phyloP scores from a whole-genome alignment of 2,888 invertebrate species.

The Eupithecia tripunctaria region DNA sequence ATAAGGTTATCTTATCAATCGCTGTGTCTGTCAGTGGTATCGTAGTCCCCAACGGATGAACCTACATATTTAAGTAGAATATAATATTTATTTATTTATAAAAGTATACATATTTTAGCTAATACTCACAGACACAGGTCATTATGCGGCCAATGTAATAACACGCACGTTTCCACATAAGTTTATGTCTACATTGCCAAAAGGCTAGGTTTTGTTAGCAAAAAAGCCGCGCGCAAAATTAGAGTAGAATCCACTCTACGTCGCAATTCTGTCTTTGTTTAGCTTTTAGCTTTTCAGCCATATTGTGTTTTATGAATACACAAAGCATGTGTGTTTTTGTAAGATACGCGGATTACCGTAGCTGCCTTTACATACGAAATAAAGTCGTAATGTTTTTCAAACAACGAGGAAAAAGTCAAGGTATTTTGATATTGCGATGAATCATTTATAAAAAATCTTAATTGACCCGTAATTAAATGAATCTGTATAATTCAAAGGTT shows the following conservation, averaged over 20 bases:
- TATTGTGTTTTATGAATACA: constrained; percentile 5
- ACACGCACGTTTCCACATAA: background rate
- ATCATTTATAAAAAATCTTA: background rate
- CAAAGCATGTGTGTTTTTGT: constrained; percentile 8
- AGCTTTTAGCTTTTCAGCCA: constrained; percentile 9
- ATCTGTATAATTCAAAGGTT: background rate
- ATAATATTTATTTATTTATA: too few relatives aligned
- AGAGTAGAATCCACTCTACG: background rate
- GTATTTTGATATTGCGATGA: background rate
- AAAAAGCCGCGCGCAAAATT: background rate
- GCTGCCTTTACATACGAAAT: background rate
- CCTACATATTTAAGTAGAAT: too few relatives aligned
- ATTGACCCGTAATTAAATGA: background rate
- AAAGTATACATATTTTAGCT: too few relatives aligned
- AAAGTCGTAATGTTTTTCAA: constrained; percentile 2
- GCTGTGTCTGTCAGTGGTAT: background rate
- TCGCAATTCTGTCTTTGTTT: constrained; percentile 1
- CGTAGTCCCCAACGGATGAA: background rate
- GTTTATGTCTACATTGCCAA: background rate
- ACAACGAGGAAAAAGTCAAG: constrained; percentile 1
- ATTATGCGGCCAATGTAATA: background rate
- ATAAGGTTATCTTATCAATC: background rate
- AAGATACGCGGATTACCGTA: constrained; percentile 5
- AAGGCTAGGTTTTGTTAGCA: background rate
- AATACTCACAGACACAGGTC: too few relatives aligned